Base-by-base conservation (phyloP, 2,888 invertebrate species). In the Xanthia togata region DNA sequence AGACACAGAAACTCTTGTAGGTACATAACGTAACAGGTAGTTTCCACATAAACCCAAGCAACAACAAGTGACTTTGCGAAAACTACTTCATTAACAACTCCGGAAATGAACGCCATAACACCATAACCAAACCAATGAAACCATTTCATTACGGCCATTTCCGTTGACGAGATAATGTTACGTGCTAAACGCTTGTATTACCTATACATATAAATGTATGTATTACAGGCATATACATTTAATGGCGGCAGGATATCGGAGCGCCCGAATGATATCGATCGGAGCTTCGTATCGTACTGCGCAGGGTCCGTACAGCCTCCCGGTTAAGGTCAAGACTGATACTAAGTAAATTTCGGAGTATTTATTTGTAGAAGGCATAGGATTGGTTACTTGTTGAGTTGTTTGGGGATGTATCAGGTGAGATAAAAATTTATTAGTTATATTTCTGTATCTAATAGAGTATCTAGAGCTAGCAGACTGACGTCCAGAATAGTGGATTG, bases 291-390 rank as follows among this genome's bases (percentile, higher is more conserved):
- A 86, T 71, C 88, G 82, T 79, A 89, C 84, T 94, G 95, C 95
- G 95, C 95, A 95, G 83, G 93, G 83, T 89, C 92, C 82, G 82
- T 87, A 82, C 94, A 95, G 93, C 93, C 91, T 94, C 94, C 89
- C 70, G 26, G 62, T 95, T 95, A 95, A 95, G 95, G 94, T 72
- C 82, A 88, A 79, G 78, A 20, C 26, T 47, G 17, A 14, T 26
- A 0, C 1, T 11, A 1, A n/a, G 44, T 60, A 50, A 12, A 38
- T 57, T 70, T 69, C 3, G 11, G 8, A 73, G 23, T 26, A 17
- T 76, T 59, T 26, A 23, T 67, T 47, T 53, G 4, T 41, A 17
- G 35, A 6, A 59, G 8, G n/a, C 0, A 4, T n/a, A n/a, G n/a
- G 12, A 4, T 71, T 71, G 17, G 53, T 11, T 47, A 70, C 26